These are phyloP conservation scores for Chlorops oryzae DNA, from an alignment of 1,140 invertebrate genomes.

Conservation along the genomic window DNA sequence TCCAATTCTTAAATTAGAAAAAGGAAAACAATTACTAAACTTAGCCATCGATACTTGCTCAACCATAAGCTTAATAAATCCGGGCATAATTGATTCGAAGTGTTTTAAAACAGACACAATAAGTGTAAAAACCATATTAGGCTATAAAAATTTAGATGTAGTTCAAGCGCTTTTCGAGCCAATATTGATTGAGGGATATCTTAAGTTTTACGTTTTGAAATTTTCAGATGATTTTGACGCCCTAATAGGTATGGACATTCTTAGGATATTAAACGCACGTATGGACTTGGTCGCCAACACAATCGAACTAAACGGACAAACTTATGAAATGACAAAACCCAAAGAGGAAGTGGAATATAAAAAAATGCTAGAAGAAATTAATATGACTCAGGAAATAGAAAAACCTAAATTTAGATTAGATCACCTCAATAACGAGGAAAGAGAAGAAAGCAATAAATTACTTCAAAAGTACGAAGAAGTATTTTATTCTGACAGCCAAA, in stretches of 20 bases:
- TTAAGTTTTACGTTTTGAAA: neutral
- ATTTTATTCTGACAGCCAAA: conserved; percentile 1
- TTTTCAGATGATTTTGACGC: conserved; percentile 2
- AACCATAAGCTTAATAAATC: too few species aligned
- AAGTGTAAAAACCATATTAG: too few species aligned
- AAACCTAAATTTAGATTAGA: neutral
- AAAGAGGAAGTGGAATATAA: too few species aligned
- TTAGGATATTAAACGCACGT: neutral
- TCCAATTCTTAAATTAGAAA: too few species aligned
- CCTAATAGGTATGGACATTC: neutral
- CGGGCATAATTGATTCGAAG: too few species aligned
- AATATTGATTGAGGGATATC: too few species aligned
- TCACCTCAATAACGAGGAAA: conserved; percentile 10
- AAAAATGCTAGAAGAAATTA: neutral
- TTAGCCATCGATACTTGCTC: too few species aligned
- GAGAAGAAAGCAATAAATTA: neutral
- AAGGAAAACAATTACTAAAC: too few species aligned
- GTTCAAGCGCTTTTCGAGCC: neutral
- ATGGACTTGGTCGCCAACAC: neutral
- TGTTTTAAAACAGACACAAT: too few species aligned
- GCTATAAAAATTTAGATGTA: too few species aligned
- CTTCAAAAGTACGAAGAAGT: conserved; percentile 1
- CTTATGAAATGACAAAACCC: neutral
- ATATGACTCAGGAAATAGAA: neutral
- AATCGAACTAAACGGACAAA: neutral